Evolutionary conservation across 2,113 vertebrate species (phyloP), one percentile per base, ranked within the genome.

Genomic region (Eleginops maclovinus): DNA sequence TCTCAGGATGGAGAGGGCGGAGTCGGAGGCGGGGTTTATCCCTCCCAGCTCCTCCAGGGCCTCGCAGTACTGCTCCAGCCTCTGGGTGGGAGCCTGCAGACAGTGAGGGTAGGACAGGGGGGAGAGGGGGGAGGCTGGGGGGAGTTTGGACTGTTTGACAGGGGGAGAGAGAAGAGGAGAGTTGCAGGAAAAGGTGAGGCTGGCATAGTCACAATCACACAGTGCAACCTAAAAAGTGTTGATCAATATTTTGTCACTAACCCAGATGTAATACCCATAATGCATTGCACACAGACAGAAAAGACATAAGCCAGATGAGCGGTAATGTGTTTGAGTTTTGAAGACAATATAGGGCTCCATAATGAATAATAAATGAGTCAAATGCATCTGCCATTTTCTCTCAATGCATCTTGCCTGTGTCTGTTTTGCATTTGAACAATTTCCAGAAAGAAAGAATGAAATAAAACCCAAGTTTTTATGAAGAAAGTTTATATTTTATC

Each of bases 31-130:
- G 12, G 95, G 95, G 28, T 94, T 96, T 53, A 97, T 93, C 2
- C 92, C 93, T 0, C 95, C 94, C 85, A 98, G 93, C 84, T 97
- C 96, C 84, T 95, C 93, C 72, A 98, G 92, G 72, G 96, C 94
- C 84, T 92, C 91, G 9, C 93, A 94, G 78, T 98, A 98, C 68
- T 90, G 94, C 81, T 95, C 92, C 87, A 98, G 93, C 17, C 96
- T 92, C 81, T 95, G 95, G 53, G 91, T 75, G 4, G 97, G 97
- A 49, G 95, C 95, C 56, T 93, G 91, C 2, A 98, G 93, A 24
- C 95, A 95, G 36, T 90, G 88, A 55, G 95, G 94, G 83, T 96
- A 92, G 61, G 93, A 87, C 66, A 93, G 87, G 12, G 93, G 80
- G 50, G 93, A 90, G 19, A 92, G 77, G 13, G 90, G 88, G 58